phyloP scores from a whole-genome alignment of 2,888 invertebrate genomes.

The Fragum whitleyi region DNA sequence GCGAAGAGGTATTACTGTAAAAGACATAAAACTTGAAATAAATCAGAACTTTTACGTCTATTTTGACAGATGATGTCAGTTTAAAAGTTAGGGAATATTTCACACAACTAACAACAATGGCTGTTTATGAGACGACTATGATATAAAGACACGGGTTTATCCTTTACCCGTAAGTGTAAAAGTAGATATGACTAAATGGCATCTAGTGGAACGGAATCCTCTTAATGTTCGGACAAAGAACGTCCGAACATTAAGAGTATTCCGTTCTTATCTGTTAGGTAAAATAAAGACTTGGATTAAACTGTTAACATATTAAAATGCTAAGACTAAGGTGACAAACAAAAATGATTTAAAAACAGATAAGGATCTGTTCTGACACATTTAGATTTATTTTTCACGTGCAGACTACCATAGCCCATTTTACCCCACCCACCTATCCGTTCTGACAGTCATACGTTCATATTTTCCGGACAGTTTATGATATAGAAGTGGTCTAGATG shows the following conservation, averaged over 20 bases:
- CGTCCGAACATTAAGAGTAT: too few relatives aligned
- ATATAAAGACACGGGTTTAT: conserved; percentile 13
- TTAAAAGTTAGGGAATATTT: conserved; percentile 24
- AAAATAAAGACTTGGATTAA: too few relatives aligned
- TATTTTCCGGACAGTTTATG: conserved; percentile 46
- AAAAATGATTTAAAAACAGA: too few relatives aligned
- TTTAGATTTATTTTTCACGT: conserved; percentile 29
- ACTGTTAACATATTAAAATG: too few relatives aligned
- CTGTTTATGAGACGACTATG: conserved; percentile 19
- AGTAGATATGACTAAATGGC: too few relatives aligned
- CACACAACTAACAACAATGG: conserved; percentile 23
- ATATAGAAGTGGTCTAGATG: conserved; percentile 48
- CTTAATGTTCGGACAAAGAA: too few relatives aligned
- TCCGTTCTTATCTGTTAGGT: too few relatives aligned
- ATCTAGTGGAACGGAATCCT: too few relatives aligned
- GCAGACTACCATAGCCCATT: conserved; percentile 20
- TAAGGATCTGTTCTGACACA: conserved; percentile 14
- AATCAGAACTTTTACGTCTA: conserved; percentile 20
- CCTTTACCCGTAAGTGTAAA: background rate
- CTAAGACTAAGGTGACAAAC: too few relatives aligned
- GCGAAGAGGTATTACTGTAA: conserved; percentile 7
- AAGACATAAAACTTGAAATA: conserved; percentile 21
- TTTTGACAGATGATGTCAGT: conserved; percentile 28
- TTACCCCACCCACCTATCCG: conserved; percentile 26
- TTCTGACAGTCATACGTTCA: conserved; percentile 24